These are phyloP conservation scores for Pantherophis alleghaniensis DNA, from an alignment of 2,797 vertebrate species.

Conservation along the genomic window DNA sequence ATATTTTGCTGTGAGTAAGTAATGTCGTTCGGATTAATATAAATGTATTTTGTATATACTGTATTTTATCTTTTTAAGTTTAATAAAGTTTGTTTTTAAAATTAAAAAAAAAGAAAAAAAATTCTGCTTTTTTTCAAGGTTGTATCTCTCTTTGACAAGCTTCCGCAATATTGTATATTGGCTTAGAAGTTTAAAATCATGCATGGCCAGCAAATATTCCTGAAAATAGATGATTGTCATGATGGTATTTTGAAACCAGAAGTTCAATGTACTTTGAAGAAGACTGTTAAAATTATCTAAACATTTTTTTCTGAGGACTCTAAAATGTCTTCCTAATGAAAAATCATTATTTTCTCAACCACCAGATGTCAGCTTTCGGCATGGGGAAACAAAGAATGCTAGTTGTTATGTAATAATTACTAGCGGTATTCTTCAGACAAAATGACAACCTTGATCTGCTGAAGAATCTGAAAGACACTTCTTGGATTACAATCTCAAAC, in stretches of 20 bases:
- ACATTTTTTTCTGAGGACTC: neutral
- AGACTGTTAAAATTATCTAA: neutral
- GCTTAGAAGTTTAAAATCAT: neutral
- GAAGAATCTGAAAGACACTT: neutral
- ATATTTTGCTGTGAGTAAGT: too few species aligned
- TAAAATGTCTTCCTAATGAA: neutral
- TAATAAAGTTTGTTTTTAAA: too few species aligned
- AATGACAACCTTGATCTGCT: fast-evolving
- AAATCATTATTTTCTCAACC: neutral
- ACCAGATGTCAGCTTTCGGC: slow-evolving; percentile 50
- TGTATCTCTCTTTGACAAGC: neutral
- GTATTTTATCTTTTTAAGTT: too few species aligned
- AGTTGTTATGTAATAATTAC: neutral
- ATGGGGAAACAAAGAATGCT: slow-evolving; percentile 30
- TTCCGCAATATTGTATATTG: neutral
- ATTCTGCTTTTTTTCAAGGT: neutral
- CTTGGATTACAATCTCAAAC: neutral
- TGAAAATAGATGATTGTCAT: neutral
- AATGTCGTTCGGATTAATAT: too few species aligned
- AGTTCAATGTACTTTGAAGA: neutral
- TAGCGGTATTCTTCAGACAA: neutral
- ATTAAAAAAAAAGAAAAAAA: too few species aligned
- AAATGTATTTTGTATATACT: too few species aligned
- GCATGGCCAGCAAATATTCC: neutral
- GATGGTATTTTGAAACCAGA: neutral